phyloP scores from a whole-genome alignment of 2,888 invertebrate genomes.

The Epinotia demarniana region DNA sequence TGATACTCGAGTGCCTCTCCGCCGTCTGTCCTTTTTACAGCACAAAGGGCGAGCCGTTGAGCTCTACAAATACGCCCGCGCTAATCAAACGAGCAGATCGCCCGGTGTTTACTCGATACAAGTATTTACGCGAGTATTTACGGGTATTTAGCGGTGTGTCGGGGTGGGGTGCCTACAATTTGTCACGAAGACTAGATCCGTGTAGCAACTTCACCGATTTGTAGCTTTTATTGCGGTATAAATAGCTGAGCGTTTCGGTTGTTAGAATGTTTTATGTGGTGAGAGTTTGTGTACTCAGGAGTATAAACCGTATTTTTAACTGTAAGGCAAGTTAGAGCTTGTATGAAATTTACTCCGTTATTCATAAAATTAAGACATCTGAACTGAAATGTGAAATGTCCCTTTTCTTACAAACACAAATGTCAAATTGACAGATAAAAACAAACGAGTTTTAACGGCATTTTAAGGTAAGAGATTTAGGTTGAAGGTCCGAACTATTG shows the following conservation, averaged over 20 bases:
- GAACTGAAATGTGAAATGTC: too few relatives aligned
- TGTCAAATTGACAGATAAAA: too few relatives aligned
- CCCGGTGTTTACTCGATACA: constrained; percentile 27
- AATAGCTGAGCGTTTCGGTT: constrained; percentile 8
- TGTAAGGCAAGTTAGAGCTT: constrained; percentile 11
- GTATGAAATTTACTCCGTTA: neutral
- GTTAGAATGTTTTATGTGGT: constrained; percentile 23
- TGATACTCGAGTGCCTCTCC: constrained; percentile 9
- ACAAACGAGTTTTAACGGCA: too few relatives aligned
- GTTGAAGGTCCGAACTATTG: too few relatives aligned
- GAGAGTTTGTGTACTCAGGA: neutral
- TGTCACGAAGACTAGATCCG: constrained; percentile 12
- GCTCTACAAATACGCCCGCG: constrained; percentile 25
- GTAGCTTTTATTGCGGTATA: constrained; percentile 7
- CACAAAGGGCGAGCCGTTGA: constrained; percentile 2
- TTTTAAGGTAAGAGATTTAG: too few relatives aligned
- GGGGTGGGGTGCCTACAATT: constrained; percentile 12
- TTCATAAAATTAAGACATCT: too few relatives aligned
- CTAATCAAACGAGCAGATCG: constrained; percentile 34
- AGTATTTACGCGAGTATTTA: constrained; percentile 25
- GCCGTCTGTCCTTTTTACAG: constrained; percentile 5
- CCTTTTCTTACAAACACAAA: too few relatives aligned
- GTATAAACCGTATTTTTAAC: constrained; percentile 3
- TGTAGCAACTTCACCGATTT: constrained; percentile 25
- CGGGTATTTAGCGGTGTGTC: constrained; percentile 32